Base-by-base conservation (phyloP, 1,140 invertebrate species). In the Solen grandis region DNA sequence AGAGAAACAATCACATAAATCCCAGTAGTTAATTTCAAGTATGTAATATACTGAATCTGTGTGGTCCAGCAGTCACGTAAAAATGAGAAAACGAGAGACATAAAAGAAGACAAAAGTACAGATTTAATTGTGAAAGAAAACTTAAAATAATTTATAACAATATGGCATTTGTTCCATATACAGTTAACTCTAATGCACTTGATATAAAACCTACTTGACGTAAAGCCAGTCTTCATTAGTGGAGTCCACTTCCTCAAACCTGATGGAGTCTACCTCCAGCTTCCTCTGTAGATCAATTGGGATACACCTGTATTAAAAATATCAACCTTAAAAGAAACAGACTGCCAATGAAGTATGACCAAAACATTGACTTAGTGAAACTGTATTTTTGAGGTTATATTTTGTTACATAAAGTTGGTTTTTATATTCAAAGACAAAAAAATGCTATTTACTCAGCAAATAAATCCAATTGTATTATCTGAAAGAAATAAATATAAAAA, bases 271-370 rank as follows among this genome's bases (percentile, higher is more conserved):
- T 52, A 31, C 70, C 54, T 35, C n/a, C 2, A 73, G 2, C 29
- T 73, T 73, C 57, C 50, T 73, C 52, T 38, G 52, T 46, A 73
- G 25, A 54, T 57, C 59, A 29, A 0, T 16, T 60, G 70, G 70
- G 1, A 73, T 73, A 36, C 70, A 73, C 19, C 70, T 73, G 54
- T 35, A 55, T 55, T 16, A 55, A 36, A n/a, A 68, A 14, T 25
- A 4, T n/a, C 4, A 22, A 31, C 35, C 16, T 60, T 60, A 25
- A 60, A 31, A 60, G n/a, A 60, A 60, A 60, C 5, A 13, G 19
- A 5, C 10, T 13, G 27, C 19, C 8, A 57, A 57, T 57, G 35
- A 10, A 60, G 57, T 60, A 13, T 29, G 4, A 2, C 16, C 35
- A 3, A 29, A 8, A 5, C n/a, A 13, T 60, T 14, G 4, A 1